phyloP scores from a whole-genome alignment of 35 echinoderm and acorn worm species.

The Eucidaris tribuloides region DNA sequence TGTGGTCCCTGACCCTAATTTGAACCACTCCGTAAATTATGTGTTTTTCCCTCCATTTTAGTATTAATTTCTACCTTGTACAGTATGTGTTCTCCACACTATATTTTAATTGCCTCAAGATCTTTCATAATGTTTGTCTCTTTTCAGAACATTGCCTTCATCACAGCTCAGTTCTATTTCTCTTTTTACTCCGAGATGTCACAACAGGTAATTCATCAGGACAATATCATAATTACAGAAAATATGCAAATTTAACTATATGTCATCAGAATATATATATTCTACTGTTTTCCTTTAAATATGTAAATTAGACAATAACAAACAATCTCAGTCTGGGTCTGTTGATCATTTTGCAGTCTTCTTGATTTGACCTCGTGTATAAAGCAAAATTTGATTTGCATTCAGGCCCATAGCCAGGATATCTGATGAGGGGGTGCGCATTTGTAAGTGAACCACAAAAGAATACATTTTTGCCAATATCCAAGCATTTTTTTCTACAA shows the following conservation, averaged over 20 bases:
- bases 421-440: no score
- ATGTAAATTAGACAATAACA: no score
- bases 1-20: not conserved
- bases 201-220: conserved; percentile 59
- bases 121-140: not conserved
- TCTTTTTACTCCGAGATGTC: conserved; percentile 82
- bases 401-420: no score
- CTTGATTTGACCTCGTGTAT: no score
- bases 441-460: no score
- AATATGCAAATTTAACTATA: not conserved
- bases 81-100: not conserved
- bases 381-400: no score
- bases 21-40: not conserved
- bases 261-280: not conserved
- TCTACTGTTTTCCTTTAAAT: not conserved
- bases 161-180: conserved; percentile 93
- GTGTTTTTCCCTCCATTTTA: not conserved
- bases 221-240: no score
- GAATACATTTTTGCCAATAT: no score
- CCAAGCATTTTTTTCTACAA: no score
- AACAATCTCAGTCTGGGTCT: no score
- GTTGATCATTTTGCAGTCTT: no score
- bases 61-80: not conserved
- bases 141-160: conserved; percentile 95
- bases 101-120: not conserved